Conservation (phyloP, 2,797 vertebrate species). For the Cyprinella venusta region DNA sequence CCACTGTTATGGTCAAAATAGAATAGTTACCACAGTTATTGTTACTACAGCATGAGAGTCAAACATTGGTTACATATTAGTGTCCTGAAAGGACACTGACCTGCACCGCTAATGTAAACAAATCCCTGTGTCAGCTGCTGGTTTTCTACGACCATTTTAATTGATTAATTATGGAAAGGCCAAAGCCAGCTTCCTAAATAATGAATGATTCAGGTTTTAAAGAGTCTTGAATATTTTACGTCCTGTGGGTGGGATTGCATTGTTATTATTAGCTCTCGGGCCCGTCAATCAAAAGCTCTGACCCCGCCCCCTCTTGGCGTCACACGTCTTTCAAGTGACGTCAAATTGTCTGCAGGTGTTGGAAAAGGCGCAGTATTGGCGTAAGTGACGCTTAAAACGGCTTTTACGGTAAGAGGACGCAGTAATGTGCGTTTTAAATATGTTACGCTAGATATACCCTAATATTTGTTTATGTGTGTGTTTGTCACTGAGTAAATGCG, state of each 20-base stretch:
- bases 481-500: background rate
- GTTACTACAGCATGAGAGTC: background rate
- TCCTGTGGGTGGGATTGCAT: conserved; percentile 11
- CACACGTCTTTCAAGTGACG: conserved; percentile 63
- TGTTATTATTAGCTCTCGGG: conserved; percentile 54
- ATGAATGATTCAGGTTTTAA: conserved; percentile 60
- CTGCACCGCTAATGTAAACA: conserved; percentile 32
- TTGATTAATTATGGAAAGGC: conserved; percentile 75
- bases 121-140: conserved; percentile 31
- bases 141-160: conserved; percentile 45
- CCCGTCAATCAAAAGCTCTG: conserved; percentile 55
- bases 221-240: conserved; percentile 61
- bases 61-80: conserved; percentile 36
- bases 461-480: rapidly evolving
- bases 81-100: conserved; percentile 2
- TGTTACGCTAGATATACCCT: background rate
- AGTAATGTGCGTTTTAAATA: conserved; percentile 36
- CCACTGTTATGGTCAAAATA: background rate
- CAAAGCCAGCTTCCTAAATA: conserved; percentile 70
- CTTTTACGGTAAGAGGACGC: conserved; percentile 72
- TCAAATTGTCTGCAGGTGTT: conserved; percentile 73
- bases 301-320: conserved; percentile 62
- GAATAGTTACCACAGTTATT: background rate
- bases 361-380: conserved; percentile 69
- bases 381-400: conserved; percentile 72